Percentiles rank a stretch among this genome's conserved stretches.
phyloP scores from a whole-genome alignment of 2,888 invertebrate species.

The Nomada fucata region DNA sequence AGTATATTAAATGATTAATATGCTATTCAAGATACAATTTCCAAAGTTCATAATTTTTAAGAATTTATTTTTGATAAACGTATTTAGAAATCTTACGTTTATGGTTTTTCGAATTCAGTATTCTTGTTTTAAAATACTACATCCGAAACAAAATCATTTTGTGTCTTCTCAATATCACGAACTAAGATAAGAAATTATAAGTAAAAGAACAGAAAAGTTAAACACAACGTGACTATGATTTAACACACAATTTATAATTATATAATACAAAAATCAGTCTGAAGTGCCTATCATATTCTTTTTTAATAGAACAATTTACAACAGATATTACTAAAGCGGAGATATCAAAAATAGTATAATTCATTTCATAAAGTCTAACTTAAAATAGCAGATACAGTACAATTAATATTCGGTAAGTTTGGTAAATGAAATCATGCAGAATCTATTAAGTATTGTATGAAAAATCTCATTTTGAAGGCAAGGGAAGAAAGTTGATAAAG shows the following conservation, averaged over 20 bases:
- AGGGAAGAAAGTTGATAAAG: background rate
- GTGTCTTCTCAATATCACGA: conserved; percentile 26
- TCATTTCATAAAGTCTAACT: conserved; percentile 56
- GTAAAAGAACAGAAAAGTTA: conserved; percentile 3
- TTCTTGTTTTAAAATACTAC: conserved; percentile 29
- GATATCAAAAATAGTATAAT: conserved; percentile 49
- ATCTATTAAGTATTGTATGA: conserved; percentile 36
- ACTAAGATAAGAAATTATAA: conserved; percentile 6
- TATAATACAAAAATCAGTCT: conserved; percentile 45
- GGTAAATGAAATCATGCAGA: conserved; percentile 15
- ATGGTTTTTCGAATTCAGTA: conserved; percentile 17
- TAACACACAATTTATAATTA: conserved; percentile 34
- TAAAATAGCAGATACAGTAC: conserved; percentile 58
- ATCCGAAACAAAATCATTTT: conserved; percentile 15
- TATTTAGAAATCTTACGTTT: conserved; percentile 48
- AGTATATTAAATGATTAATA: conserved; percentile 34
- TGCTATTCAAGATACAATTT: conserved; percentile 28
- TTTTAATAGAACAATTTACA: conserved; percentile 50
- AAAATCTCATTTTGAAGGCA: conserved; percentile 53
- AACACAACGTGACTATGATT: conserved; percentile 38
- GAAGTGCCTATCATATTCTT: conserved; percentile 72
- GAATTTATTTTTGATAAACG: conserved; percentile 40
- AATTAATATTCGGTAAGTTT: conserved; percentile 41
- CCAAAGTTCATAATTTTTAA: conserved; percentile 23
- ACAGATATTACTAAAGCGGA: conserved; percentile 33